These are phyloP conservation scores for Anhinga anhinga DNA, from an alignment of 2,113 vertebrate genomes.

Conservation along the genomic window DNA sequence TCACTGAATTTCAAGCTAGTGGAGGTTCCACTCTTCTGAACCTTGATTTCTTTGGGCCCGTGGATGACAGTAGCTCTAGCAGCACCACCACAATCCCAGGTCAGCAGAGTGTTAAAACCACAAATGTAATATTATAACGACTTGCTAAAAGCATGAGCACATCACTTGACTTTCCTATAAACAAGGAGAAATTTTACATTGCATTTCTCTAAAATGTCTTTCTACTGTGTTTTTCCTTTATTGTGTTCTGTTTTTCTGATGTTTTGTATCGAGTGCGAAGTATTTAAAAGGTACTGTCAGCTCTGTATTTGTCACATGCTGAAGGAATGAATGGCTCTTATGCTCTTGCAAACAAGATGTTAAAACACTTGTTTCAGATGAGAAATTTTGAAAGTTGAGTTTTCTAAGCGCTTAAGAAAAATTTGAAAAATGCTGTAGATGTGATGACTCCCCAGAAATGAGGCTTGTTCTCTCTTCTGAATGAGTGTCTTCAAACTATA, in stretches of 20 bases:
- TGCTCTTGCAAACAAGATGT: conserved; percentile 15
- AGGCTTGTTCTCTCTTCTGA: neutral
- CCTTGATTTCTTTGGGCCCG: conserved; percentile 99
- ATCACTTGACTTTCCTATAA: conserved; percentile 84
- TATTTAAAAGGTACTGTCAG: conserved; percentile 49
- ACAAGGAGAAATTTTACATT: conserved; percentile 71
- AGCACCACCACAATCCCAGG: conserved; percentile 95
- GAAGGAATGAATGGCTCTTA: conserved; percentile 44
- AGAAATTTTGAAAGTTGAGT: neutral
- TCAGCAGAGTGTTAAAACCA: conserved; percentile 86
- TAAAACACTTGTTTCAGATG: conserved; percentile 40
- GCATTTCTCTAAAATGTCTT: conserved; percentile 48
- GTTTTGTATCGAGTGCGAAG: conserved; percentile 30
- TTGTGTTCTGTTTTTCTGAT: conserved; percentile 53
- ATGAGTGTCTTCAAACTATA: neutral
- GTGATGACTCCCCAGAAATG: neutral
- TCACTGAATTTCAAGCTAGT: conserved; percentile 90
- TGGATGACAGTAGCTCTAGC: conserved; percentile 96
- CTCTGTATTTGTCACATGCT: conserved; percentile 26
- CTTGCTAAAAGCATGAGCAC: conserved; percentile 81
- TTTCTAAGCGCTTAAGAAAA: conserved; percentile 5
- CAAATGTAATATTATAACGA: conserved; percentile 64
- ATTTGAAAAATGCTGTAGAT: neutral
- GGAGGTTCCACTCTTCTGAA: conserved; percentile 99
- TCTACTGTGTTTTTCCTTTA: conserved; percentile 49